Conservation (phyloP, 2,797 vertebrate species). For the Ctenosaura bakeri region DNA sequence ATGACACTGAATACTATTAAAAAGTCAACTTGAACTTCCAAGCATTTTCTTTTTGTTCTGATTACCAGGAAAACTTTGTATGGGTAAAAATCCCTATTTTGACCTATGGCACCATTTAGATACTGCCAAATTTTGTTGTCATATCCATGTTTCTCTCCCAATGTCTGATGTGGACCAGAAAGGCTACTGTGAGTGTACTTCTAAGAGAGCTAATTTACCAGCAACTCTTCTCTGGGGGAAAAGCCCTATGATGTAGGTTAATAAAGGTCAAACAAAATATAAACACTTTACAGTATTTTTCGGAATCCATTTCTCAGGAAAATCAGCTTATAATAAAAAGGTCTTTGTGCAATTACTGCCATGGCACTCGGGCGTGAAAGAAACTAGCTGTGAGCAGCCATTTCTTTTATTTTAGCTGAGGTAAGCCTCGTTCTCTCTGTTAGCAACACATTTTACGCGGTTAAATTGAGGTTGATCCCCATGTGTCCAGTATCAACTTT, state of each 20-base stretch:
- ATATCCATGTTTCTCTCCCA: slow-evolving; percentile 84
- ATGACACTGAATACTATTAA: slow-evolving; percentile 66
- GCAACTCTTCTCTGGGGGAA: slow-evolving; percentile 87
- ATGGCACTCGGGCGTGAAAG: slow-evolving; percentile 95
- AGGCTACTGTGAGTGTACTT: slow-evolving; percentile 82
- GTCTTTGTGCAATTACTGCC: slow-evolving; percentile 97
- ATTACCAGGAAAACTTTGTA: slow-evolving; percentile 73
- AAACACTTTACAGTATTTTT: slow-evolving; percentile 98
- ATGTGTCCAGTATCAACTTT: slow-evolving; percentile 68
- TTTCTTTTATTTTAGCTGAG: slow-evolving; percentile 91
- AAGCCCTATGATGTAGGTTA: slow-evolving; percentile 93
- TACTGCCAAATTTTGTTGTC: slow-evolving; percentile 88
- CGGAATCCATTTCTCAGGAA: slow-evolving; percentile 94
- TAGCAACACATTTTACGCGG: slow-evolving; percentile 77
- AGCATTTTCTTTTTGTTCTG: slow-evolving; percentile 70
- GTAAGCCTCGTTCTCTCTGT: slow-evolving; percentile 83
- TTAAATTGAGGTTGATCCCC: slow-evolving; percentile 78
- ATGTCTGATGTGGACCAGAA: slow-evolving; percentile 84
- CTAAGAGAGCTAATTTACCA: slow-evolving; percentile 89
- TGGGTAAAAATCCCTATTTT: slow-evolving; percentile 77
- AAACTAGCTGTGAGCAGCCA: slow-evolving; percentile 90
- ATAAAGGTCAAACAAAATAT: slow-evolving; percentile 99
- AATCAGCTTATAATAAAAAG: slow-evolving; percentile 97
- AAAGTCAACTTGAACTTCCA: slow-evolving; percentile 67
- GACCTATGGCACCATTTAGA: slow-evolving; percentile 82